phyloP scores from a whole-genome alignment of 2,888 invertebrate species.

The Drosophila pegasa region DNA sequence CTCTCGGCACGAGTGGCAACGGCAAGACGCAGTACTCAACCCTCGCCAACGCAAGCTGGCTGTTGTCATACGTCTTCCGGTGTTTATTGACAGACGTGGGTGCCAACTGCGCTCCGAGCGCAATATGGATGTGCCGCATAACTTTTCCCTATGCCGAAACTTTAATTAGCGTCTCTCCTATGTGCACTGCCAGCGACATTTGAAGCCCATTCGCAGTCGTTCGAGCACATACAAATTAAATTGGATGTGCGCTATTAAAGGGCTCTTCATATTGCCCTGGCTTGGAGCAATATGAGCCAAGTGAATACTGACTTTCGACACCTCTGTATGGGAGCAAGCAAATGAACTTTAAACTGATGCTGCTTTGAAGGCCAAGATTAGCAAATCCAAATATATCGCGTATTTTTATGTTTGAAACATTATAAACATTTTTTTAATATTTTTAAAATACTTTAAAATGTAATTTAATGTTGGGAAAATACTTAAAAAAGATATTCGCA shows the following conservation, averaged over 20 bases:
- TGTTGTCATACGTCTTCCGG: conserved; percentile 54
- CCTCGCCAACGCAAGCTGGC: conserved; percentile 15
- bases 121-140: conserved; percentile 15
- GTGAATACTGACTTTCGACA: neutral
- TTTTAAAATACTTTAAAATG: too few relatives aligned
- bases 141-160: conserved; percentile 32
- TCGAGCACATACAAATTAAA: conserved; percentile 1
- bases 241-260: neutral
- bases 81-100: conserved; percentile 59
- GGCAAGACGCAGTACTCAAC: conserved; percentile 27
- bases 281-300: neutral
- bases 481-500: too few relatives aligned
- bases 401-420: too few relatives aligned
- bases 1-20: conserved; percentile 9
- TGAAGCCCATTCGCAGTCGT: conserved; percentile 1
- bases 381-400: too few relatives aligned
- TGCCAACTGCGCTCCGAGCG: conserved; percentile 25
- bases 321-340: neutral
- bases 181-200: conserved; percentile 21
- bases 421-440: too few relatives aligned
- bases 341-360: neutral
- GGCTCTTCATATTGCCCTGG: neutral
- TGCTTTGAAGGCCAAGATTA: too few relatives aligned
- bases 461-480: too few relatives aligned
- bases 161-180: conserved; percentile 51